Evolutionary conservation across 2,888 invertebrate genomes (phyloP).

Genomic region (Agonum fuliginosum): DNA sequence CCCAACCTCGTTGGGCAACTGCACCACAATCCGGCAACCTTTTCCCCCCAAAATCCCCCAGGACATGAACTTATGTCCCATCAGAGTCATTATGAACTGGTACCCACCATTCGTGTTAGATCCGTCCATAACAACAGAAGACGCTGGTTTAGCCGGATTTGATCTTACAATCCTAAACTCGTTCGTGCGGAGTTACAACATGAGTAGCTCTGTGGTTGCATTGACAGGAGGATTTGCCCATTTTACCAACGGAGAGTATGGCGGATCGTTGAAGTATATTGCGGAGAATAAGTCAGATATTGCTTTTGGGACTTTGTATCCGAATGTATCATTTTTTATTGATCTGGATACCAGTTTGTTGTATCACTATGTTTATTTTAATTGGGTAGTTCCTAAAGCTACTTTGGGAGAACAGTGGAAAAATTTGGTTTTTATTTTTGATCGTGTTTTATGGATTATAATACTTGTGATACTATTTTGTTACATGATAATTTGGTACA

Average conservation of each 20-base stretch:
- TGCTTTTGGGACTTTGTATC: constrained; percentile 39
- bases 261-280: constrained; percentile 22
- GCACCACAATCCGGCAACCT: too few species aligned
- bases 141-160: neutral
- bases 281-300: constrained; percentile 36
- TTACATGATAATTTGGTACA: constrained; percentile 36
- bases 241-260: constrained; percentile 19
- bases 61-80: constrained; percentile 8
- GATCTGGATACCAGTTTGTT: constrained; percentile 45
- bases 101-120: constrained; percentile 44
- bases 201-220: neutral
- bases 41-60: constrained; percentile 33
- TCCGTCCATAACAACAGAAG: neutral
- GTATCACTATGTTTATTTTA: constrained; percentile 36
- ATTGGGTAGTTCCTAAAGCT: constrained; percentile 41
- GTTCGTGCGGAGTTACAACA: constrained; percentile 13
- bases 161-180: constrained; percentile 39
- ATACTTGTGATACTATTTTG: neutral
- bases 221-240: constrained; percentile 17
- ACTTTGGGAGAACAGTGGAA: constrained; percentile 30
- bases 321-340: constrained; percentile 31
- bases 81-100: constrained; percentile 26
- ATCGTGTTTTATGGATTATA: constrained; percentile 14
- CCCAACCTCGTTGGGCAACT: too few species aligned
- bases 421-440: constrained; percentile 21